Evolutionary conservation across 2,888 invertebrate species (phyloP).

Genomic region (Eupithecia pulchellata): DNA sequence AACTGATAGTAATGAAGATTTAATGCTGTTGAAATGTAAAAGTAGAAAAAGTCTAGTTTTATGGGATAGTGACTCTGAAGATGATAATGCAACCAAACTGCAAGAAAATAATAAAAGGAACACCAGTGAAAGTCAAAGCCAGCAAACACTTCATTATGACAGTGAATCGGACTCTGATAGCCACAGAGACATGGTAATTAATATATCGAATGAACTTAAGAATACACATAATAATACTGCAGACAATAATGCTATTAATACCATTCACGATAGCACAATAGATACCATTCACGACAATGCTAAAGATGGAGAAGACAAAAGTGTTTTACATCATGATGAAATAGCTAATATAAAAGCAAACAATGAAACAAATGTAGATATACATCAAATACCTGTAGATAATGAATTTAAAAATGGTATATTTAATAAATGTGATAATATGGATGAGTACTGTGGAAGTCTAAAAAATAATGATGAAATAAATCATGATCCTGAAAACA

Average conservation of each 20-base stretch:
- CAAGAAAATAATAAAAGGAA: slow-evolving; percentile 11
- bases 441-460: slow-evolving; percentile 5
- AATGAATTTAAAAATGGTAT: background rate
- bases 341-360: background rate
- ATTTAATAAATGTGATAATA: background rate
- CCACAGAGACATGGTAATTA: background rate
- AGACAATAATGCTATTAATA: background rate
- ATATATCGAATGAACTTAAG: background rate
- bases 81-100: slow-evolving; percentile 2
- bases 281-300: too few relatives aligned
- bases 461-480: slow-evolving; percentile 6
- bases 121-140: background rate
- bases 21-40: background rate
- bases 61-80: slow-evolving; percentile 26
- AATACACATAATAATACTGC: background rate
- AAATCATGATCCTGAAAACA: background rate
- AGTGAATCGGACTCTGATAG: slow-evolving; percentile 1
- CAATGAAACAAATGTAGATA: background rate
- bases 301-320: background rate
- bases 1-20: slow-evolving; percentile 15
- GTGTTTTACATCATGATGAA: background rate
- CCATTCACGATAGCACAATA: background rate
- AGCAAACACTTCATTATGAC: slow-evolving; percentile 2
- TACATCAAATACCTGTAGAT: background rate
- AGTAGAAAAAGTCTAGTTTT: slow-evolving; percentile 3